Evolutionary conservation across 2,797 vertebrate species (phyloP), one percentile per base, ranked within the genome.

Genomic region (Betta splendens): DNA sequence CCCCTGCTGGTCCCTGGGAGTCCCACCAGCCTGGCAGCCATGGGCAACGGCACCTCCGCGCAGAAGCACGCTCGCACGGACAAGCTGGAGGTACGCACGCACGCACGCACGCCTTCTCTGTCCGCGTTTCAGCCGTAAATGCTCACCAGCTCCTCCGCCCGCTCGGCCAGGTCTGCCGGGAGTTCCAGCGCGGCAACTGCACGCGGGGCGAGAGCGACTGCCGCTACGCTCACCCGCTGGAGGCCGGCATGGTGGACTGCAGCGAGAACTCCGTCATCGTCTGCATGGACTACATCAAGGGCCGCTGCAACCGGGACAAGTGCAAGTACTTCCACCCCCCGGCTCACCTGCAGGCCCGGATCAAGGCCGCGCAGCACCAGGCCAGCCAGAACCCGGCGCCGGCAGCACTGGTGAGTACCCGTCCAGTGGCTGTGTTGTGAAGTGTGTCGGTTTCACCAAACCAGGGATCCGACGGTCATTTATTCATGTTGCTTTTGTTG

Each of bases 301-400:
- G 97, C 48, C 94, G 96, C 84, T 99, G 97, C 91, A 93, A 92
- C 81, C 87, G 97, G 69, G 97, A 99, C 92, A 99, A 96, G 92
- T 99, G 97, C 97, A 98, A 98, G 85, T 99, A 99, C 88, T 99
- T 99, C 90, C 97, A 99, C 80, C 97, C 97, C 48, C 97, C 97
- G 57, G 92, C 96, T 64, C 96, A 98, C 92, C 87, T 99, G 92
- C 97, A 99, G 93, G 96, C 97, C 90, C 94, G 95, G 92, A 97
- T 99, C 88, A 98, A 97, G 92, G 97, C 97, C 74, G 91, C 94
- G 66, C 96, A 98, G 91, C 95, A 99, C 91, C 96, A 98, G 91
- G 94, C 93, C 90, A 95, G 93, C 91, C 95, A 98, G 86, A 95
- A 92, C 69, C 91, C 91, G 65, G 93, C 93, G 36, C 90, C 94